These are phyloP conservation scores for Odontomyia ornata DNA, from an alignment of 2,888 invertebrate species.

Conservation along the genomic window DNA sequence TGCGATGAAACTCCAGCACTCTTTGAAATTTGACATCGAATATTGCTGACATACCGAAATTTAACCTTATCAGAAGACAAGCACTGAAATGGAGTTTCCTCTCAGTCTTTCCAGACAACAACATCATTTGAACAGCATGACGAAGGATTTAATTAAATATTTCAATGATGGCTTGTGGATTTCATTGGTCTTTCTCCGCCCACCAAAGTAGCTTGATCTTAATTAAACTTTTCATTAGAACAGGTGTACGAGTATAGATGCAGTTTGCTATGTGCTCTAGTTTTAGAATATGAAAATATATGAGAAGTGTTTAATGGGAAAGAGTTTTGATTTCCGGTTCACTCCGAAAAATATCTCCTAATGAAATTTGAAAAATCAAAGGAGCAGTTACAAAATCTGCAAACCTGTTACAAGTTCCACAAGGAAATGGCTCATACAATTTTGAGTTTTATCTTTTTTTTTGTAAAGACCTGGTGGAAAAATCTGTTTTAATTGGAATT, in stretches of 20 bases:
- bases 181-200: conserved; percentile 36
- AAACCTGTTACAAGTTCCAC: no score
- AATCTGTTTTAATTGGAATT: no score
- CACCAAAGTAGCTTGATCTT: conserved; percentile 36
- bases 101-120: background rate
- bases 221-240: conserved; percentile 43
- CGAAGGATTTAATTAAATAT: conserved; percentile 44
- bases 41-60: conserved; percentile 1
- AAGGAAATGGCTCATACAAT: no score
- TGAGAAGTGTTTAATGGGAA: no score
- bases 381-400: no score
- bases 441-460: no score
- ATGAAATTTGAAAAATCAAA: no score
- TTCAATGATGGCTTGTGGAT: conserved; percentile 42
- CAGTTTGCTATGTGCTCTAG: background rate
- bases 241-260: conserved; percentile 23
- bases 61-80: background rate
- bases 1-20: background rate
- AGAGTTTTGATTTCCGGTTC: no score
- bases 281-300: no score
- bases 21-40: background rate
- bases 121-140: conserved; percentile 32
- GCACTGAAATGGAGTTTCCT: background rate
- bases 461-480: no score
- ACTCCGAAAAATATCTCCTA: no score